Evolutionary conservation across 2,888 invertebrate genomes (phyloP).

Genomic region (Luperina nickerlii): DNA sequence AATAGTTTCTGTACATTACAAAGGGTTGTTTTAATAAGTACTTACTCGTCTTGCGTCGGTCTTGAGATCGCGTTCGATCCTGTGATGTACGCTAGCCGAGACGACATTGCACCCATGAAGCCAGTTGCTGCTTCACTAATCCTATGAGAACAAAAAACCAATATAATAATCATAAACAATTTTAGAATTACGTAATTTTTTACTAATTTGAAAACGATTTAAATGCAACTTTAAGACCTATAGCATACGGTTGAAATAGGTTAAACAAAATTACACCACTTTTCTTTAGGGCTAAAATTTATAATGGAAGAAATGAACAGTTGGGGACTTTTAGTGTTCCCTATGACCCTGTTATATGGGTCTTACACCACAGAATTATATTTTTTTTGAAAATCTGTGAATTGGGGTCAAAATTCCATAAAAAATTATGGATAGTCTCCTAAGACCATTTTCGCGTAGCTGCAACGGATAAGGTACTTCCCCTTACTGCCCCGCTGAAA

Average conservation of each 20-base stretch:
- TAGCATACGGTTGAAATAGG: neutral
- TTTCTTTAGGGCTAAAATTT: neutral
- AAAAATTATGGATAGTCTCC: too few species aligned
- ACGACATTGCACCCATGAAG: slow-evolving; percentile 91
- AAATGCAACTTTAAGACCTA: neutral
- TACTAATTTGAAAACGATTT: neutral
- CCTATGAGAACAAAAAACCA: slow-evolving; percentile 69
- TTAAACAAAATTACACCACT: neutral
- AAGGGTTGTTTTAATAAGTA: neutral
- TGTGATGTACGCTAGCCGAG: slow-evolving; percentile 90
- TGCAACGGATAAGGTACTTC: too few species aligned
- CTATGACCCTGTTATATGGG: neutral
- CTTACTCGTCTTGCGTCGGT: slow-evolving; percentile 85
- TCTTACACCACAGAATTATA: too few species aligned
- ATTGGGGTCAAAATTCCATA: too few species aligned
- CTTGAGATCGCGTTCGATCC: slow-evolving; percentile 86
- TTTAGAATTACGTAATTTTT: neutral
- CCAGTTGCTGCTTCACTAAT: slow-evolving; percentile 90
- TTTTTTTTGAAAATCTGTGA: too few species aligned
- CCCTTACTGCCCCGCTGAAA: too few species aligned
- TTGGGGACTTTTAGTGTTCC: neutral
- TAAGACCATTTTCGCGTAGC: too few species aligned
- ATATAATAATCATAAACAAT: neutral
- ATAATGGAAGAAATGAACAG: neutral
- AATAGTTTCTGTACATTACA: neutral